phyloP scores from a whole-genome alignment of 2,113 vertebrate genomes.

The Apodemus sylvaticus region DNA sequence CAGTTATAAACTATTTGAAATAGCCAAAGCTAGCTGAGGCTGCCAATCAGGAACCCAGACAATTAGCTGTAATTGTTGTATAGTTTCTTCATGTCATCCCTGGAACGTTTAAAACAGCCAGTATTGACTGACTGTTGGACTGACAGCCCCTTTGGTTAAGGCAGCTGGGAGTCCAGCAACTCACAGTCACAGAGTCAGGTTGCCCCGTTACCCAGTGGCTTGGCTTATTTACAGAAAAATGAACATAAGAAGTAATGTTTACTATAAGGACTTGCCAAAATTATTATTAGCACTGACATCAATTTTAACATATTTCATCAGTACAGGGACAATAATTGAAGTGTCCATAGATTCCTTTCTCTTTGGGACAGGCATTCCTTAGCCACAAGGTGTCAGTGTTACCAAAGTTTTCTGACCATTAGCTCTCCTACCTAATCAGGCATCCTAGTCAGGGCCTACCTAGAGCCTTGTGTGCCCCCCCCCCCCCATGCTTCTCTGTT shows the following conservation, averaged over 20 bases:
- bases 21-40: neutral
- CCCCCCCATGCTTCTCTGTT: neutral
- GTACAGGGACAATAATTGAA: neutral
- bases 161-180: neutral
- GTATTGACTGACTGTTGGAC: neutral
- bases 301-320: neutral
- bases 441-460: fast-evolving
- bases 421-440: neutral
- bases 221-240: neutral
- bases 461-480: neutral
- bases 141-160: neutral
- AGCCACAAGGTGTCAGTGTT: conserved; percentile 83
- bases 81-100: neutral
- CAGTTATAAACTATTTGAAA: neutral
- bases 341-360: neutral
- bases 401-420: neutral
- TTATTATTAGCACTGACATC: neutral
- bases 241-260: neutral
- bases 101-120: neutral
- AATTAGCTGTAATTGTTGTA: neutral
- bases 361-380: neutral
- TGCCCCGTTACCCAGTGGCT: neutral
- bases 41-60: neutral
- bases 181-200: neutral
- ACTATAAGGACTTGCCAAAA: neutral